Base-by-base conservation (phyloP, 2,797 vertebrate species). In the Sebastes steindachneri region DNA sequence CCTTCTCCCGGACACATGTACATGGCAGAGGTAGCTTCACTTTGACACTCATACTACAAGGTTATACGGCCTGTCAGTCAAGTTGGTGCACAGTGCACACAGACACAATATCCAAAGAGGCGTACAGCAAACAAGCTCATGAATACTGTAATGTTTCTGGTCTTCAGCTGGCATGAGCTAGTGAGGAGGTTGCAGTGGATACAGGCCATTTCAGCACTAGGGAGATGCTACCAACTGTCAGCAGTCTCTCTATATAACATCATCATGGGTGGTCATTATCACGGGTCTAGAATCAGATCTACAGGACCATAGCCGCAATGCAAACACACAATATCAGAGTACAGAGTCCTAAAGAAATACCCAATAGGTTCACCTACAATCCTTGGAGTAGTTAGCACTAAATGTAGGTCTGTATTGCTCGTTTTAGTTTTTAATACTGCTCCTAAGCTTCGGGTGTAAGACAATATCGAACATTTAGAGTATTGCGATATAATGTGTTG, bases 41-140 rank as follows among this genome's bases (percentile, higher is more conserved):
- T 83, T 77, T 88, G 85, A 88, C 83, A 86, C 85, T 69, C 69
- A 72, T 66, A 66, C 59, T 41, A 75, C 82, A 86, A 83, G 81
- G 82, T 85, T 73, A 53, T 48, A 72, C 51, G 10, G 54, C n/a
- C 76, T 79, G 86, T 82, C 83, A 87, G 73, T 89, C 82, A 84
- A 64, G 77, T 64, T n/a, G 14, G 9, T 65, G 59, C 54, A 33
- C 29, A 69, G 14, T 76, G 71, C 57, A 73, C n/a, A 58, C 14
- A 17, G 8, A 48, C n/a, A 67, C 11, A 37, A 35, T 41, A 71
- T 77, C 62, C 14, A 58, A 84, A 63, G 70, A 69, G 28, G 23
- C 4, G 4, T 11, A 45, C 35, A 60, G 19, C 9, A 62, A 86
- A 81, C 51, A 82, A 71, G 19, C 45, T 67, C 68, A 88, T 84